A percentile compares a stretch with the other conserved stretches of the same genome.
Conservation (phyloP, 1,140 invertebrate genomes). For the Ips nitidus region DNA sequence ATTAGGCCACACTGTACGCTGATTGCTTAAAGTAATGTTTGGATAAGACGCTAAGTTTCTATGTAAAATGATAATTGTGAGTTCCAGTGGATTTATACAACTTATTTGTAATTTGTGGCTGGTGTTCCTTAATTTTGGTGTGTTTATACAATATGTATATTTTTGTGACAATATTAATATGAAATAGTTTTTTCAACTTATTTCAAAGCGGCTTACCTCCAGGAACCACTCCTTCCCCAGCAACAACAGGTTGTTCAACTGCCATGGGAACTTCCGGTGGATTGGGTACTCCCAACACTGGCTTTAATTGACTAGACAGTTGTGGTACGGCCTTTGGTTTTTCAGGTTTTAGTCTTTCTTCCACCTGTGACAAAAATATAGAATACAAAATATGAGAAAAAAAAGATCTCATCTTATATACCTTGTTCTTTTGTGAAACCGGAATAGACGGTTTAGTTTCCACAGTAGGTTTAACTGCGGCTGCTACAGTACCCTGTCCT, state of each 20-base stretch:
- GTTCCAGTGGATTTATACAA: too few species aligned
- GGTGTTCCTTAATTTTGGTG: too few species aligned
- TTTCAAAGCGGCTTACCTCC: constrained; percentile 8
- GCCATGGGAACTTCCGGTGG: constrained; percentile 1
- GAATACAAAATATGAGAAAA: not conserved
- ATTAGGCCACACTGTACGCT: too few species aligned
- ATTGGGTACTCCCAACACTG: not conserved
- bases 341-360: constrained; percentile 19
- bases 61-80: too few species aligned
- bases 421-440: not conserved
- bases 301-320: not conserved
- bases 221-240: constrained; percentile 16
- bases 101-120: too few species aligned
- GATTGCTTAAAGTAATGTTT: too few species aligned
- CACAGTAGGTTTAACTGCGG: constrained; percentile 11
- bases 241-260: constrained; percentile 24
- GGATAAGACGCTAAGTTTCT: too few species aligned
- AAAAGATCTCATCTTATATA: not conserved
- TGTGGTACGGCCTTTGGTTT: not conserved
- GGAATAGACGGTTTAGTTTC: not conserved
- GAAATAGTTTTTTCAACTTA: too few species aligned
- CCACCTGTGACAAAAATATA: constrained; percentile 3
- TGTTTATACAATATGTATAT: too few species aligned
- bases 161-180: too few species aligned
- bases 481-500: constrained; percentile 26